Base-by-base conservation (phyloP, 2,113 vertebrate species). In the Laticauda laticaudata region DNA sequence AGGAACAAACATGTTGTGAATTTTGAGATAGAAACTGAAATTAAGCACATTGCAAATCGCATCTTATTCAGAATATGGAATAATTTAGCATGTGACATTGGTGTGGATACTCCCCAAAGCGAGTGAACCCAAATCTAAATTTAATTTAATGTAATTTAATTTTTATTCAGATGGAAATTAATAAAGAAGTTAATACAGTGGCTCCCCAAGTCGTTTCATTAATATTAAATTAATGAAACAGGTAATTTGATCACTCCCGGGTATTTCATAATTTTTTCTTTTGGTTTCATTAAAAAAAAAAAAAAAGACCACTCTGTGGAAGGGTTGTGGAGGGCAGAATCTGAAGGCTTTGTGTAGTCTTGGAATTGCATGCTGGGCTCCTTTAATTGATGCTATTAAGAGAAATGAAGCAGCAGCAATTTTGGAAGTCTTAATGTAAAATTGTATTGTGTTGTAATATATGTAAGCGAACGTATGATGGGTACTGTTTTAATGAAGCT, bases 11-110 rank as follows among this genome's bases (percentile, higher is more conserved):
- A 0, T 15, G n/a, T 69, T 75, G 12, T 18, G 29, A 5, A 75
- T 81, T 81, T 39, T 39, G 69, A 81, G 55, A 26, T 2, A 51
- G 7, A 88, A 34, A 94, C 94, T 91, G 81, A 86, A 48, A 2
- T 48, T 21, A 93, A 90, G 90, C 95, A 94, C 69, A 92, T 59
- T 94, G 48, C 86, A 90, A 96, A 91, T 34, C 89, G 12, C 55
- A 86, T 94, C 96, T 94, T 81, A 39, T 81, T 81, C 69, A 39
- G 69, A 39, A 20, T 7, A 20, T 2, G 15, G 69, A 81, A 81
- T 39, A 81, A 81, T 81, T 81, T 75, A 34, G 69, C n/a, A 34
- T 8, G 69, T 18, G n/a, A 5, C 5, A 6, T 5, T 18, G 69
- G n/a, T 12, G 14, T 34, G n/a, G n/a, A 39, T 39, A 81, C 15